A percentile compares a stretch with the other conserved stretches of the same genome.
Evolutionary conservation across 2,888 invertebrate species (phyloP).

Genomic region (Cephus nigrinus): DNA sequence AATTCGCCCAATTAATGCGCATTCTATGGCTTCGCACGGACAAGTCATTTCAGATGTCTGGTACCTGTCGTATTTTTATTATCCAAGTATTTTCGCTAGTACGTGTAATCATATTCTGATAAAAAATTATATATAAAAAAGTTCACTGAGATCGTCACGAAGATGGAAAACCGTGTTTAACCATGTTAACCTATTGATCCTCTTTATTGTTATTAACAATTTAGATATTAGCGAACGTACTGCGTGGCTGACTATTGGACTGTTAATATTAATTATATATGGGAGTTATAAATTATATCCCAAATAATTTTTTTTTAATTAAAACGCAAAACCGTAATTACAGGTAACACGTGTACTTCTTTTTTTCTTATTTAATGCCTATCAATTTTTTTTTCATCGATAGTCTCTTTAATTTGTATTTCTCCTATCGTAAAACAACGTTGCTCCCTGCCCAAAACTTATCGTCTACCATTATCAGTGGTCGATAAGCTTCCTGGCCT

Average conservation of each 20-base stretch:
- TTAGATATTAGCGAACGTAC: background rate
- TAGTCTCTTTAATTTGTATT: background rate
- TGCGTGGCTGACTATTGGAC: background rate
- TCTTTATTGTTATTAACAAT: background rate
- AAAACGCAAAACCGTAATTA: background rate
- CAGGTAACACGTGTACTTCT: background rate
- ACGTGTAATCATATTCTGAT: background rate
- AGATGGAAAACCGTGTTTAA: background rate
- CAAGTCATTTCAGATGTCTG: background rate
- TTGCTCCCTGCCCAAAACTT: background rate
- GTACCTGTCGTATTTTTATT: background rate
- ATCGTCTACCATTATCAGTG: conserved; percentile 28
- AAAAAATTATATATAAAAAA: background rate
- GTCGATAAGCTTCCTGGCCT: conserved; percentile 32
- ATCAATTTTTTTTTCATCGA: background rate
- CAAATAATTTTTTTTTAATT: background rate
- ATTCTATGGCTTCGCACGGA: background rate
- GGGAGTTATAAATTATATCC: background rate
- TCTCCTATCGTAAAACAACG: background rate
- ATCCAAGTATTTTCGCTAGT: background rate
- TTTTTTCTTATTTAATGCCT: background rate
- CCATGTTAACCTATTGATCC: background rate
- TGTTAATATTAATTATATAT: background rate
- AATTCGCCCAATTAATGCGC: background rate
- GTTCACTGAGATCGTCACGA: background rate